Evolutionary conservation across 2,113 vertebrate species (phyloP).

Genomic region (Melierax canorus): DNA sequence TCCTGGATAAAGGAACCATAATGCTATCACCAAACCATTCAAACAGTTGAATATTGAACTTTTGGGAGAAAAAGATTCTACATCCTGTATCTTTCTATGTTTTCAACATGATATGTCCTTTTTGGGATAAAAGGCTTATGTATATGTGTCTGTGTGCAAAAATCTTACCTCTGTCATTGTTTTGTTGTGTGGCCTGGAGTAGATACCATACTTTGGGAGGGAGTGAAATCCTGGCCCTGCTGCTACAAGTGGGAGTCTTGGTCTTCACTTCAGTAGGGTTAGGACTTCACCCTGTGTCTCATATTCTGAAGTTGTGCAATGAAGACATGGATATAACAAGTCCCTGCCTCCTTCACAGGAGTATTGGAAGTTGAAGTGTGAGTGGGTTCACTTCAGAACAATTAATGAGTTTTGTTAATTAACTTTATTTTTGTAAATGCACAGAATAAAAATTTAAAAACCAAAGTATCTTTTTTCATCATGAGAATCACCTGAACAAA

Average conservation of each 20-base stretch:
- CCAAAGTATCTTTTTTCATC: neutral
- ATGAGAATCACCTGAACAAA: neutral
- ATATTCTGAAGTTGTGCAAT: neutral
- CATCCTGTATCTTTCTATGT: neutral
- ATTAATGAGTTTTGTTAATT: neutral
- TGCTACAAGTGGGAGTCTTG: neutral
- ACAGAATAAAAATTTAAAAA: neutral
- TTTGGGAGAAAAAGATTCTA: neutral
- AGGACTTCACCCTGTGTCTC: neutral
- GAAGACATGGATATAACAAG: neutral
- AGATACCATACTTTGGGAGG: neutral
- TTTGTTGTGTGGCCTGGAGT: neutral
- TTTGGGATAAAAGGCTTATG: neutral
- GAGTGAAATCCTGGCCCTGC: neutral
- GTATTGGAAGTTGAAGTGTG: neutral
- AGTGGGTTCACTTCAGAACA: neutral
- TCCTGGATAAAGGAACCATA: neutral
- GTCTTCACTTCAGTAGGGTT: neutral
- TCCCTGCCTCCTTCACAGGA: neutral
- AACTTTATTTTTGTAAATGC: neutral
- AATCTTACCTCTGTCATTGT: neutral
- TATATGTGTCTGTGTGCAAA: neutral
- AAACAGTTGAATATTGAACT: neutral
- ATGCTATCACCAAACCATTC: neutral
- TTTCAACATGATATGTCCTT: neutral